Percentiles rank a stretch among this genome's conserved stretches.
Evolutionary conservation across 2,113 vertebrate genomes (phyloP).

Genomic region (Ramphastos sulfuratus): DNA sequence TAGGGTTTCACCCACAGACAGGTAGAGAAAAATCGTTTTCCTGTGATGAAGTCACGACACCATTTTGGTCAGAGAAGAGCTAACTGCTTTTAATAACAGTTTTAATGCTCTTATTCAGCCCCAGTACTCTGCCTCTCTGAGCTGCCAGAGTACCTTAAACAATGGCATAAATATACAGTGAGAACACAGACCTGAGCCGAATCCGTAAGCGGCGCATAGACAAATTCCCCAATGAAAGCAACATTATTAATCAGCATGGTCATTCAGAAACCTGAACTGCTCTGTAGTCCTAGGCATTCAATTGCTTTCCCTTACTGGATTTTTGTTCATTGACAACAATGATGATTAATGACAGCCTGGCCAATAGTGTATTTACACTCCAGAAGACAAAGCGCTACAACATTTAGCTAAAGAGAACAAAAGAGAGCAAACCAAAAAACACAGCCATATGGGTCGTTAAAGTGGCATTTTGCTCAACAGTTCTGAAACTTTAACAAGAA

Average conservation of each 20-base stretch:
- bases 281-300: background rate
- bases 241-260: background rate
- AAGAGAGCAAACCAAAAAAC: slow-evolving; percentile 3
- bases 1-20: background rate
- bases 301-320: background rate
- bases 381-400: slow-evolving; percentile 15
- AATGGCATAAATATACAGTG: background rate
- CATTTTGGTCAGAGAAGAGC: background rate
- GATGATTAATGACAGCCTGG: slow-evolving; percentile 29
- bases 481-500: slow-evolving; percentile 38
- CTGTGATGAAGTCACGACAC: background rate
- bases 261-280: slow-evolving; percentile 12
- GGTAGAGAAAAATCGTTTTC: background rate
- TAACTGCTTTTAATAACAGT: background rate
- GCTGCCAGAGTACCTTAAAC: background rate
- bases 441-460: slow-evolving; percentile 59
- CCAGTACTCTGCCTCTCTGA: background rate
- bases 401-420: slow-evolving; percentile 25
- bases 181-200: background rate
- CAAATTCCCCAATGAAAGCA: background rate
- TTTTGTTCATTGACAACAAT: slow-evolving; percentile 37
- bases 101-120: background rate
- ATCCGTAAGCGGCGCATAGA: background rate
- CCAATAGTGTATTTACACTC: slow-evolving; percentile 1
- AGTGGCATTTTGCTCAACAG: slow-evolving; percentile 40